These are phyloP conservation scores for Papio anubis DNA, from an alignment of 2,113 vertebrate genomes.

Conservation along the genomic window DNA sequence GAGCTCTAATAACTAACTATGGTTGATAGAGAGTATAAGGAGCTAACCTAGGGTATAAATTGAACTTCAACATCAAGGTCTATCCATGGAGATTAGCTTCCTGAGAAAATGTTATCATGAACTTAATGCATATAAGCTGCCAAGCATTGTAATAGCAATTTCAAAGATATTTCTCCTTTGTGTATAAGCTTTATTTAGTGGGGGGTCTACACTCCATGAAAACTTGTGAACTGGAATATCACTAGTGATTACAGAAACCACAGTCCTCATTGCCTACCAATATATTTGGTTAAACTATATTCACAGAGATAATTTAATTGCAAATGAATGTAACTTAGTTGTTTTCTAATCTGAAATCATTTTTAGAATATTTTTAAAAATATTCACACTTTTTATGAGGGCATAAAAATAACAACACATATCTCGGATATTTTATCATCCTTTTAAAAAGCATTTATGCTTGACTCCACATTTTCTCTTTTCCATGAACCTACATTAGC, in stretches of 20 bases:
- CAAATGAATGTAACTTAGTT: background rate
- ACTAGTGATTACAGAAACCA: background rate
- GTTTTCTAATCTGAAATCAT: background rate
- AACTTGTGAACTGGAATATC: background rate
- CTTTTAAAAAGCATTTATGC: background rate
- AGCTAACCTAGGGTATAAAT: background rate
- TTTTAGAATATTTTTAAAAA: conserved; percentile 24
- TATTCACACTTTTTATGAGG: background rate
- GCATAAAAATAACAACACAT: background rate
- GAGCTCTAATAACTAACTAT: background rate
- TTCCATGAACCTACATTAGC: background rate
- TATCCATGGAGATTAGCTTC: background rate
- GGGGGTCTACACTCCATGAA: background rate
- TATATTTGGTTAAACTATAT: background rate
- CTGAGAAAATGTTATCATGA: background rate
- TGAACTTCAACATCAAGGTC: background rate
- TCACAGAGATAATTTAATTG: background rate
- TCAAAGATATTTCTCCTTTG: background rate
- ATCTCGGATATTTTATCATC: background rate
- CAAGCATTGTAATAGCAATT: background rate
- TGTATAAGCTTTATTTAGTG: background rate
- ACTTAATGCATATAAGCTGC: background rate
- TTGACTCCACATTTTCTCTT: background rate
- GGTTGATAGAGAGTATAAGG: background rate
- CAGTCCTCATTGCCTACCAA: background rate